Conservation (phyloP, 1,140 invertebrate species). For the Megalonaias nervosa region DNA sequence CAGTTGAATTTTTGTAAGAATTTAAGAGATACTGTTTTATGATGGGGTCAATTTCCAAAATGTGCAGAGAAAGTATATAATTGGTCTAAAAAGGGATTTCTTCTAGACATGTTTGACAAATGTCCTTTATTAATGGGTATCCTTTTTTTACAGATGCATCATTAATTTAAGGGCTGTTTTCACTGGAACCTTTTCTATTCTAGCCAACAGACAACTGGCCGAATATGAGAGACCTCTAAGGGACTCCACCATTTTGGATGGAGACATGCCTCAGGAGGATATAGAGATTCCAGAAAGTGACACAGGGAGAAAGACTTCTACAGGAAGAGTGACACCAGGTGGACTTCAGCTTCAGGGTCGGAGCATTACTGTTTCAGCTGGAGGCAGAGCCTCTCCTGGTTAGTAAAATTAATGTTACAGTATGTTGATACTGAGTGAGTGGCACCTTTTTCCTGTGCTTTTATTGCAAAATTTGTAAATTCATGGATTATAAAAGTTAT, state of each 20-base stretch:
- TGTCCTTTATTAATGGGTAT: background rate
- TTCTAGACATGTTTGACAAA: background rate
- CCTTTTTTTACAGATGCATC: background rate
- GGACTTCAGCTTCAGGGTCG: slow-evolving; percentile 16
- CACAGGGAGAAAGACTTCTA: slow-evolving; percentile 10
- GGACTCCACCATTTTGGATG: slow-evolving; percentile 23
- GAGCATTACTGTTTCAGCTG: slow-evolving; percentile 24
- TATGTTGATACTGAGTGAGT: slow-evolving; percentile 3
- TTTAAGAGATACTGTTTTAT: background rate
- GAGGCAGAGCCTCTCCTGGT: slow-evolving; percentile 11
- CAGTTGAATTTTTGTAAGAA: no score
- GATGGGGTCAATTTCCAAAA: background rate
- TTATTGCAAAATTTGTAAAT: background rate
- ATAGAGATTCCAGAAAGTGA: background rate
- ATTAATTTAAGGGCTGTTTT: background rate
- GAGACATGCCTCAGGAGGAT: no score
- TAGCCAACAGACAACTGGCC: no score
- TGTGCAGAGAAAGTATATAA: background rate
- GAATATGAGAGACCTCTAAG: slow-evolving; percentile 37
- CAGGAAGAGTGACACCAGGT: slow-evolving; percentile 36
- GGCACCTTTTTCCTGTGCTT: background rate
- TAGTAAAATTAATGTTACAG: background rate
- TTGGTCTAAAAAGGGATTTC: background rate
- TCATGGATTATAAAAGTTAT: no score
- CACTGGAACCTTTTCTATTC: no score